Percentiles rank a stretch among this genome's conserved stretches.
Evolutionary conservation across 2,113 vertebrate genomes (phyloP).

Genomic region (Ancistrus triradiatus): DNA sequence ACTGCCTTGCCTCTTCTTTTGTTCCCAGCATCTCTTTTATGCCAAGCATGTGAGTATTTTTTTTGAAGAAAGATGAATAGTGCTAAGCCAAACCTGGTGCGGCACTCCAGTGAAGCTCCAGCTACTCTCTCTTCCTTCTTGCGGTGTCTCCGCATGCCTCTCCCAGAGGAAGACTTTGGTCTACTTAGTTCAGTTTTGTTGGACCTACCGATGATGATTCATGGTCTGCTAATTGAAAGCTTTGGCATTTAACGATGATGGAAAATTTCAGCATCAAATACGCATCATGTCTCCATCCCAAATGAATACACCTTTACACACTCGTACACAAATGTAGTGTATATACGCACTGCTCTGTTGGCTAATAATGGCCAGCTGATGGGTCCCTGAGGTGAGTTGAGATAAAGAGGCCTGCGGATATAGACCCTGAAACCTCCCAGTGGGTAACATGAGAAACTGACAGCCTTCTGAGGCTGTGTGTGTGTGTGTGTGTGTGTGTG

Average conservation of each 20-base stretch:
- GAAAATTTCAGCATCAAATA: constrained; percentile 30
- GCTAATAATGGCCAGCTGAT: constrained; percentile 1
- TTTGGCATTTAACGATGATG: constrained; percentile 35
- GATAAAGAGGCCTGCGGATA: constrained; percentile 34
- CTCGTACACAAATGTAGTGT: constrained; percentile 8
- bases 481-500: constrained; percentile 19
- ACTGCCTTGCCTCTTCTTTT: constrained; percentile 23
- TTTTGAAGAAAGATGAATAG: constrained; percentile 25
- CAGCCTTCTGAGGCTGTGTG: constrained; percentile 5
- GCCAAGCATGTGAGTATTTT: constrained; percentile 1
- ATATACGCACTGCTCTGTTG: constrained; percentile 23
- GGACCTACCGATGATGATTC: constrained; percentile 48
- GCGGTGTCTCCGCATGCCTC: constrained; percentile 35
- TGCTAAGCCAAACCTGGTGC: constrained; percentile 7
- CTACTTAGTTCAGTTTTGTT: constrained; percentile 55
- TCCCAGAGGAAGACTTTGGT: constrained; percentile 57
- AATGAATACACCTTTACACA: background rate
- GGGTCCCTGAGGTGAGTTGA: constrained; percentile 28
- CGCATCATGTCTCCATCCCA: background rate
- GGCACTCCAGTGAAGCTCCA: constrained; percentile 25
- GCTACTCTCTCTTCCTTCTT: constrained; percentile 49
- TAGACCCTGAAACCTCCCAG: constrained; percentile 34
- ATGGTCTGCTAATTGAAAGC: constrained; percentile 51
- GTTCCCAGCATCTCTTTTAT: constrained; percentile 25
- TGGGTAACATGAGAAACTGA: constrained; percentile 22